These are phyloP conservation scores for Elmis aenea DNA, from an alignment of 2,888 invertebrate genomes.

Conservation along the genomic window DNA sequence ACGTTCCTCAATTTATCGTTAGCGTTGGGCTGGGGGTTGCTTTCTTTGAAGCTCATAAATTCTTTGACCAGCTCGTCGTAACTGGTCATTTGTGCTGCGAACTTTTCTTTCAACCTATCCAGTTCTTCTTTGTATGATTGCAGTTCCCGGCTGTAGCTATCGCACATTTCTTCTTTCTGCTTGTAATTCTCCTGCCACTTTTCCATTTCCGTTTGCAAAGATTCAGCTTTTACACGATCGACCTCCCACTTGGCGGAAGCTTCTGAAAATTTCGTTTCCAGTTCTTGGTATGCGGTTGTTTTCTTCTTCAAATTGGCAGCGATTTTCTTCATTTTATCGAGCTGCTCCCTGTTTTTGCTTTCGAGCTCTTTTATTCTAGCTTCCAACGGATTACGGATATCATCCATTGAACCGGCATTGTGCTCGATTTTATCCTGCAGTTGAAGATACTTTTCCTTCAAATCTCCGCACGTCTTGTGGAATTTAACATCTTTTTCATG, in stretches of 20 bases:
- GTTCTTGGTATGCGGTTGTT: conserved; percentile 57
- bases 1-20: no score
- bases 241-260: conserved; percentile 38
- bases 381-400: conserved; percentile 36
- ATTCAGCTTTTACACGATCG: conserved; percentile 33
- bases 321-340: conserved; percentile 74
- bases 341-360: conserved; percentile 61
- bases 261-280: conserved; percentile 52
- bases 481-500: conserved; percentile 46
- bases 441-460: conserved; percentile 41
- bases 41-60: no score
- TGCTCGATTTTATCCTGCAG: conserved; percentile 40
- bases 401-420: conserved; percentile 37
- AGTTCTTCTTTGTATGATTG: conserved; percentile 31
- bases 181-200: conserved; percentile 24
- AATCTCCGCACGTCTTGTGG: conserved; percentile 37
- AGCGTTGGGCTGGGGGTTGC: conserved; percentile 36
- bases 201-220: conserved; percentile 21
- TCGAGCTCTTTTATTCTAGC: conserved; percentile 49
- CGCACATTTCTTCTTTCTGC: conserved; percentile 29
- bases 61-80: conserved; percentile 40
- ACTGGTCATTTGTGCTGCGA: conserved; percentile 27
- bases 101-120: conserved; percentile 45
- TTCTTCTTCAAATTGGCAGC: conserved; percentile 74
- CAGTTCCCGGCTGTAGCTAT: conserved; percentile 14